Conservation (phyloP, 2,797 vertebrate species). For the Peromyscus attwateri region DNA sequence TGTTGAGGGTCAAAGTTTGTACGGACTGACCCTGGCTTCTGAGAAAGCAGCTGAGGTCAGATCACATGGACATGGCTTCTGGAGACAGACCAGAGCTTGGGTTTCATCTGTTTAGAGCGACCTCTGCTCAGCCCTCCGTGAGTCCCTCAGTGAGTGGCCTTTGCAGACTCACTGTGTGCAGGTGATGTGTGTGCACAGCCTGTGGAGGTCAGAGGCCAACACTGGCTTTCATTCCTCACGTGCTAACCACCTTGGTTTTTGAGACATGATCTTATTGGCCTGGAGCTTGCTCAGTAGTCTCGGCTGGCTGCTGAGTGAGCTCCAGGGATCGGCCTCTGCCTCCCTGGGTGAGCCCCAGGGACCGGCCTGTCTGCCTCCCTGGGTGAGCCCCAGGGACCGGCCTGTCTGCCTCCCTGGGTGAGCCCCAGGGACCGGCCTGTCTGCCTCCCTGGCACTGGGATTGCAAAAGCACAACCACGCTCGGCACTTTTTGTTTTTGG, state of each 20-base stretch:
- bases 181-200: neutral
- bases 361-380: no score
- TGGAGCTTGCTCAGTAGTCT: neutral
- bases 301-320: neutral
- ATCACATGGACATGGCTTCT: neutral
- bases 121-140: neutral
- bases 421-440: neutral
- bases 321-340: no score
- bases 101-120: neutral
- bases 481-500: neutral
- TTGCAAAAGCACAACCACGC: no score
- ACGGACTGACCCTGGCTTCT: neutral
- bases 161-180: neutral
- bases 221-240: neutral
- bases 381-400: neutral
- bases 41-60: neutral
- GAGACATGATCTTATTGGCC: neutral
- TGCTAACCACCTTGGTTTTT: neutral
- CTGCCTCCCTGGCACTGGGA: no score
- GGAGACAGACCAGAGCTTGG: neutral
- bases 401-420: no score
- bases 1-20: neutral
- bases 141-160: neutral
- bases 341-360: no score
- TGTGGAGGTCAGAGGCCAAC: neutral